Conservation (phyloP, 2,113 vertebrate genomes). For the human (Homo sapiens) region GRCh38 chr1:41749501-41750000, state of each 20-base stretch:
- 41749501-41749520: not conserved
- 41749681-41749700: not conserved
- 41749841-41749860: accelerated
- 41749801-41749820: not conserved
- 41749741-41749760: not conserved
- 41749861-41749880: not conserved
- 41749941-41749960: not conserved
- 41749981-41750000: not conserved
- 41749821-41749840: not conserved
- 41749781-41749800: not conserved
- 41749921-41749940: not conserved
- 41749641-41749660: not conserved
- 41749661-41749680: not conserved
- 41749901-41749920: not conserved
- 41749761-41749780: not conserved
- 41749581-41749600: not conserved
- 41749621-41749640: not conserved
- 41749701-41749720: not conserved
- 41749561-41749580: not conserved
- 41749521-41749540: not conserved
- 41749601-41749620: not conserved
- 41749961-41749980: not conserved
- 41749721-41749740: not conserved
- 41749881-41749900: not conserved
- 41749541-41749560: not conserved